phyloP scores from a whole-genome alignment of 1,140 invertebrate species.

The Patella vulgata region DNA sequence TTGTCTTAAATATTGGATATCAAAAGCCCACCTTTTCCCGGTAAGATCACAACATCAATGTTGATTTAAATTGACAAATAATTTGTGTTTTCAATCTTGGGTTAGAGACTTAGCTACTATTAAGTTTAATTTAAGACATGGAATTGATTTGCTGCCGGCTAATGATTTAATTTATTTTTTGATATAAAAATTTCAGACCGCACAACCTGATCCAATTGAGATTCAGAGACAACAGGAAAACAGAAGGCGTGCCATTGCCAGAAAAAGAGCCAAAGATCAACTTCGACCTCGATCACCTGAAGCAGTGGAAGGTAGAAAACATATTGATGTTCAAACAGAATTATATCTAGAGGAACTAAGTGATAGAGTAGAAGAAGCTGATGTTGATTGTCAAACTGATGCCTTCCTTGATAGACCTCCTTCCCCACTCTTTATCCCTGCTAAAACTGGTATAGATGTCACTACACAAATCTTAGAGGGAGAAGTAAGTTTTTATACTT shows the following conservation, averaged over 20 bases:
- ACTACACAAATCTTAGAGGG: slow-evolving; percentile 87
- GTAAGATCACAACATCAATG: too few species aligned
- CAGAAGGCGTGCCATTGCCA: slow-evolving; percentile 61
- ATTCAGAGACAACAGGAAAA: slow-evolving; percentile 66
- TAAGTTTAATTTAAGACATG: too few species aligned
- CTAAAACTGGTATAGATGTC: slow-evolving; percentile 81
- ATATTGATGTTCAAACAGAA: slow-evolving; percentile 88
- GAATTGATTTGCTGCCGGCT: too few species aligned
- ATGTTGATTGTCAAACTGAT: slow-evolving; percentile 86
- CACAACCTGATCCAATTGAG: slow-evolving; percentile 67
- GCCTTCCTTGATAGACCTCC: slow-evolving; percentile 82
- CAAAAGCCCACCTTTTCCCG: too few species aligned
- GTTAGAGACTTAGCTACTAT: too few species aligned
- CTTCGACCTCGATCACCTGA: slow-evolving; percentile 63
- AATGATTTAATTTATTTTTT: too few species aligned
- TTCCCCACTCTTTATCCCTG: slow-evolving; percentile 78
- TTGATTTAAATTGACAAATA: too few species aligned
- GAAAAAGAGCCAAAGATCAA: slow-evolving; percentile 65
- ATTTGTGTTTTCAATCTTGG: too few species aligned
- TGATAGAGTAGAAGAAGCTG: slow-evolving; percentile 71
- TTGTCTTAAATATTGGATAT: too few species aligned
- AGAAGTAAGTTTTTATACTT: slow-evolving; percentile 74
- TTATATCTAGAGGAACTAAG: slow-evolving; percentile 84
- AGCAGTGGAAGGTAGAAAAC: slow-evolving; percentile 78
- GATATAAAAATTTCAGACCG: slow-evolving; percentile 52